Percentiles rank a stretch among this genome's conserved stretches.
Evolutionary conservation across 2,797 vertebrate species (phyloP).

Genomic region (Melanotaenia boesemani): DNA sequence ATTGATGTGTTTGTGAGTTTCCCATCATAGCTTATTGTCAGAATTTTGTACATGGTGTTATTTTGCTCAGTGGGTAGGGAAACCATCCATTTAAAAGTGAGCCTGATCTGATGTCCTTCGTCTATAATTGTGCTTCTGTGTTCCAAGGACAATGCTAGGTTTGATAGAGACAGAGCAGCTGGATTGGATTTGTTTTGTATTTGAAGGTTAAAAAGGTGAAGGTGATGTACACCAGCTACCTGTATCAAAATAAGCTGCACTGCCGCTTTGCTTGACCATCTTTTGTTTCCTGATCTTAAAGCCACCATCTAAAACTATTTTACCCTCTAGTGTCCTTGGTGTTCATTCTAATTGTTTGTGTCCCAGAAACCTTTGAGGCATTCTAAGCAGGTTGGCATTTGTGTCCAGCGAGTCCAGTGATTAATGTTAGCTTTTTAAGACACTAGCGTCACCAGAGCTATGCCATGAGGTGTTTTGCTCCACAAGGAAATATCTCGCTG

Average conservation of each 20-base stretch:
- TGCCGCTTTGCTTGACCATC: not conserved
- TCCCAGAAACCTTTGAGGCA: constrained; percentile 1
- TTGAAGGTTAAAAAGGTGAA: not conserved
- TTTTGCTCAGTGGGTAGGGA: not conserved
- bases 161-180: too few species aligned
- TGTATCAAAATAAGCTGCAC: not conserved
- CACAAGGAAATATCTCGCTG: not conserved
- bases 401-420: not conserved
- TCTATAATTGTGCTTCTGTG: not conserved
- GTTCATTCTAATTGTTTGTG: not conserved
- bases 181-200: not conserved
- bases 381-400: not conserved
- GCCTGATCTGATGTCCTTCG: not conserved
- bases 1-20: not conserved
- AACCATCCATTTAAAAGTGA: not conserved
- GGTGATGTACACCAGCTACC: not conserved
- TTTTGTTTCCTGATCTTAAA: not conserved
- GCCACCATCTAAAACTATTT: not conserved
- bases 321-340: not conserved
- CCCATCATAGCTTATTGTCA: not conserved
- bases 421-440: not conserved
- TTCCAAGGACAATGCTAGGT: not conserved
- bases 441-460: not conserved
- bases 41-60: not conserved
- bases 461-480: not conserved